Evolutionary conservation across 2,797 vertebrate species (phyloP).

Genomic region (Chrosomus eos): DNA sequence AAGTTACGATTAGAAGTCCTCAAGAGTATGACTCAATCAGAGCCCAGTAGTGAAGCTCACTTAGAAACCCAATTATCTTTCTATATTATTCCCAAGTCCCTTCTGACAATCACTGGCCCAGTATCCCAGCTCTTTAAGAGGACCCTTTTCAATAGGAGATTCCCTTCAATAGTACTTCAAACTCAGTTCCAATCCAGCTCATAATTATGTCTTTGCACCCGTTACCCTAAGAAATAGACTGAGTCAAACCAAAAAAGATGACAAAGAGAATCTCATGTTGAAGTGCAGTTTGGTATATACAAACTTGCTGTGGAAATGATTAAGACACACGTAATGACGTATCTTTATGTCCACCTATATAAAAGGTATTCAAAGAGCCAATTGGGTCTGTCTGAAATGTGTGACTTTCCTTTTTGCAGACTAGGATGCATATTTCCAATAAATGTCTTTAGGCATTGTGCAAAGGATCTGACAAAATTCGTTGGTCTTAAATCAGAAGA

Average conservation of each 20-base stretch:
- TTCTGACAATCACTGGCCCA: slow-evolving; percentile 59
- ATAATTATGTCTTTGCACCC: slow-evolving; percentile 60
- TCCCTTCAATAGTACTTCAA: slow-evolving; percentile 68
- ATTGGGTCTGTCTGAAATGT: neutral
- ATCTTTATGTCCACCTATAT: neutral
- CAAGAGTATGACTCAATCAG: slow-evolving; percentile 68
- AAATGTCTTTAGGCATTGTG: neutral
- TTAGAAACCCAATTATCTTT: slow-evolving; percentile 66
- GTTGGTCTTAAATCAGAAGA: neutral
- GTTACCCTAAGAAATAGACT: slow-evolving; percentile 21
- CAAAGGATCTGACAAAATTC: neutral
- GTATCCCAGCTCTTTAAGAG: slow-evolving; percentile 64
- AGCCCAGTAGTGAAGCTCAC: slow-evolving; percentile 65
- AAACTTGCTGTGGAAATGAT: slow-evolving; percentile 33
- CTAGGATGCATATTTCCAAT: neutral
- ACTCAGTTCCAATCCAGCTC: slow-evolving; percentile 68
- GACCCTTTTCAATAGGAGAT: slow-evolving; percentile 72
- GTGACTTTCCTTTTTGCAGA: neutral
- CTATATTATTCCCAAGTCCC: slow-evolving; percentile 61
- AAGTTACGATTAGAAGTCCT: slow-evolving; percentile 57
- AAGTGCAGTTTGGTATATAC: slow-evolving; percentile 60
- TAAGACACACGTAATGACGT: neutral
- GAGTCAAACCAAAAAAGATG: slow-evolving; percentile 24
- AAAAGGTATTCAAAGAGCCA: neutral
- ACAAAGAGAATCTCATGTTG: slow-evolving; percentile 10